A percentile compares a stretch with the other conserved stretches of the same genome.
Conservation (phyloP, 2,888 invertebrate species). For the Lithophane leautieri region DNA sequence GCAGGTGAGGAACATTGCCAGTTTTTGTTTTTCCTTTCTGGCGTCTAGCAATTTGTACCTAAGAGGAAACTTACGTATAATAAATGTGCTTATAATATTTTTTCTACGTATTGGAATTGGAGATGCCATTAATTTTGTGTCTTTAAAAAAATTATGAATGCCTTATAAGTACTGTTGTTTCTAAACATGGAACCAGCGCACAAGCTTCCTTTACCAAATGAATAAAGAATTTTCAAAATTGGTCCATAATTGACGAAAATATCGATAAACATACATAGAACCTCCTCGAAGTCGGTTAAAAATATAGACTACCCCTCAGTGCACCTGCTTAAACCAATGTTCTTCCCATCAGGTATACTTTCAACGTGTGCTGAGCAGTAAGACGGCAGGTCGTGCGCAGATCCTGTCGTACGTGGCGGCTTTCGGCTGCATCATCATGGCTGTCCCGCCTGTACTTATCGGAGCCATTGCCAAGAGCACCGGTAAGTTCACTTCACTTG, state of each 20-base stretch:
- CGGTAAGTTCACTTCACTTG: slow-evolving; percentile 89
- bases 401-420: slow-evolving; percentile 98
- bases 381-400: slow-evolving; percentile 98
- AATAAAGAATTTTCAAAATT: too few relatives aligned
- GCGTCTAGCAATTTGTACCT: neutral
- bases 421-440: slow-evolving; percentile 98
- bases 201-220: too few relatives aligned
- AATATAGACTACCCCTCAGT: neutral
- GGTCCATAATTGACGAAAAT: too few relatives aligned
- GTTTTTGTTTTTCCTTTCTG: neutral
- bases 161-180: neutral
- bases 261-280: too few relatives aligned
- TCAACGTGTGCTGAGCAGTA: slow-evolving; percentile 98
- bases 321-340: neutral
- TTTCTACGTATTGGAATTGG: neutral
- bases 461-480: slow-evolving; percentile 99
- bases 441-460: slow-evolving; percentile 98
- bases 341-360: slow-evolving; percentile 95
- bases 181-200: neutral
- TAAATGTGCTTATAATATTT: neutral
- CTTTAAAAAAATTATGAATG: neutral
- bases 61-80: too few relatives aligned
- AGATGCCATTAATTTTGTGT: neutral
- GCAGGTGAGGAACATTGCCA: slow-evolving; percentile 91
- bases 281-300: too few relatives aligned